Conservation (phyloP, 2,113 vertebrate genomes). For the Sardina pilchardus region DNA sequence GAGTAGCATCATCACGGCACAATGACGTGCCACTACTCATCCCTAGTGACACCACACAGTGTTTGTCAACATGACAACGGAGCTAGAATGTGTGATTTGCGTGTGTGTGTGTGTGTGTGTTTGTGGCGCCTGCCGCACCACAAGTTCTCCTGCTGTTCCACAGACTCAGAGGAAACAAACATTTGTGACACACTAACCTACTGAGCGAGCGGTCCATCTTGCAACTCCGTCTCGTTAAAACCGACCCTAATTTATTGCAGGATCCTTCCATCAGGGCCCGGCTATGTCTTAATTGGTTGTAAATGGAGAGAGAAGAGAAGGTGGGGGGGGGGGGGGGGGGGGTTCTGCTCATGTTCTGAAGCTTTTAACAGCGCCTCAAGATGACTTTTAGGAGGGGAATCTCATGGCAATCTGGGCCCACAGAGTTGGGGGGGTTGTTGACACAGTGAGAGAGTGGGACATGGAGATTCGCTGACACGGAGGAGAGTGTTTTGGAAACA, state of each 20-base stretch:
- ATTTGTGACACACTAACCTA: slow-evolving; percentile 35
- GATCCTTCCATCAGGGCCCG: neutral
- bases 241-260: slow-evolving; percentile 13
- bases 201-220: neutral
- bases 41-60: neutral
- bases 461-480: neutral
- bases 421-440: neutral
- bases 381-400: slow-evolving; percentile 12
- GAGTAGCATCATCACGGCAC: neutral
- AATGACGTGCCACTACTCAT: neutral
- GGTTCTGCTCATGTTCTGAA: slow-evolving; percentile 17
- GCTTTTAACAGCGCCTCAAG: slow-evolving; percentile 18
- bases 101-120: slow-evolving; percentile 1
- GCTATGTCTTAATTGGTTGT: slow-evolving; percentile 11
- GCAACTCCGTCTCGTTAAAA: neutral
- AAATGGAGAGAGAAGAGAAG: neutral
- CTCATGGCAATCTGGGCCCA: neutral
- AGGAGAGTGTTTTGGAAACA: neutral
- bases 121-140: neutral
- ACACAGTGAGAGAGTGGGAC: neutral
- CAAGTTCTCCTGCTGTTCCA: neutral
- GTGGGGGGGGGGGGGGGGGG: neutral
- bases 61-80: neutral
- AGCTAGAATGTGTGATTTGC: neutral
- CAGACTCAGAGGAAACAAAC: neutral